Percentiles rank a stretch among this genome's conserved stretches.
Evolutionary conservation across 2,113 vertebrate species (phyloP).

Genomic region (Collichthys lucidus): DNA sequence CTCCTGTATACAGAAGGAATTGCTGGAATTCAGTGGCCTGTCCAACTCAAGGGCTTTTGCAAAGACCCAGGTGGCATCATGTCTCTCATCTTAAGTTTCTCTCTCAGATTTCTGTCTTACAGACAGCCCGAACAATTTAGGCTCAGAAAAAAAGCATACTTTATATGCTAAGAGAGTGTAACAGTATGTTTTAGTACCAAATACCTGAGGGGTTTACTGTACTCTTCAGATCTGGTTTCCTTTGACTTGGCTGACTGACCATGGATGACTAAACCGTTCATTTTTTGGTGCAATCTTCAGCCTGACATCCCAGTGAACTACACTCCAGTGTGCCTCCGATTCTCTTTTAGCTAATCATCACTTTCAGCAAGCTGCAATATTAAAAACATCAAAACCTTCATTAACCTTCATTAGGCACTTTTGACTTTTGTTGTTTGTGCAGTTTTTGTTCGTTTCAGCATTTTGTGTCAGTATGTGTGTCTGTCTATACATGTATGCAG

Average conservation of each 20-base stretch:
- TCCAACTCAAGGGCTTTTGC: not conserved
- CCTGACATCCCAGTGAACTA: not conserved
- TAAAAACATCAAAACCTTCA: not conserved
- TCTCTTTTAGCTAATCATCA: not conserved
- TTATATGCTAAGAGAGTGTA: not conserved
- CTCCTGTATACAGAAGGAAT: not conserved
- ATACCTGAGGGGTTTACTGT: not conserved
- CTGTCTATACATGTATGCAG: constrained; percentile 9
- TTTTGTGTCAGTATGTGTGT: constrained; percentile 25
- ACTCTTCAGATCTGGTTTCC: not conserved
- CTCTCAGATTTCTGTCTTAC: not conserved
- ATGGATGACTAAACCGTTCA: not conserved
- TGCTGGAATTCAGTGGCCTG: not conserved
- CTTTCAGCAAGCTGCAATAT: not conserved
- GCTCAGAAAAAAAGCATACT: not conserved
- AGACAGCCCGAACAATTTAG: not conserved
- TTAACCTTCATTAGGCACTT: not conserved
- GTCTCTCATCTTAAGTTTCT: not conserved
- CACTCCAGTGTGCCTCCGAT: not conserved
- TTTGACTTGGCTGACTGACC: not conserved
- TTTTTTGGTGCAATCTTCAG: not conserved
- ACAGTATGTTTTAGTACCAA: not conserved
- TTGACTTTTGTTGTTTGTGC: not conserved
- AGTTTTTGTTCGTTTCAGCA: constrained; percentile 32
- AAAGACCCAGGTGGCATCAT: not conserved